Conservation (phyloP, 2,113 vertebrate genomes). For the Rhinolophus ferrumequinum region DNA sequence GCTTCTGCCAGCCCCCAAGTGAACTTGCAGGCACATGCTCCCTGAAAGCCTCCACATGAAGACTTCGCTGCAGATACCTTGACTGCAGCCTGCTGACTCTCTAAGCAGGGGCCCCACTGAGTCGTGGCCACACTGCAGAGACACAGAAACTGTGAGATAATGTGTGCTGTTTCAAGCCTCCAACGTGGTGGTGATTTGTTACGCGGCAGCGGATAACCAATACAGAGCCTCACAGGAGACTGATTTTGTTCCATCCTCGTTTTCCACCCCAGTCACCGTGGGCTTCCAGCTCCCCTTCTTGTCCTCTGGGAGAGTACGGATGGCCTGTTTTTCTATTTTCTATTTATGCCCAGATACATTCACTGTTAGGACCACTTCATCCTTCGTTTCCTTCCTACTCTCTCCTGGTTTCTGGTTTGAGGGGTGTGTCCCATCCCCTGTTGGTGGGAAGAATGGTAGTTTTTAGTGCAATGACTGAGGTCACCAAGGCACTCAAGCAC, state of each 20-base stretch:
- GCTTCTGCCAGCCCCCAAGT: fast-evolving
- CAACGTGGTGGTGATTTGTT: no score
- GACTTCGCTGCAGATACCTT: neutral
- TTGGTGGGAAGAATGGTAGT: neutral
- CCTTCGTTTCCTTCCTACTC: neutral
- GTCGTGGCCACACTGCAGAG: neutral
- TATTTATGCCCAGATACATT: neutral
- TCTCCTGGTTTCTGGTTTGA: neutral
- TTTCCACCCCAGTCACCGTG: neutral
- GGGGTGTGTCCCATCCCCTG: neutral
- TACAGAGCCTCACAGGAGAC: neutral
- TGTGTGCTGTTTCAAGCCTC: neutral
- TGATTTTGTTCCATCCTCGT: neutral
- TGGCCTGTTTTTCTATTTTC: neutral
- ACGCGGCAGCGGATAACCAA: fast-evolving
- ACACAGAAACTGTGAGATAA: neutral
- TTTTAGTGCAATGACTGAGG: neutral
- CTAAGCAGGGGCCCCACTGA: neutral
- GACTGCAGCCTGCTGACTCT: neutral
- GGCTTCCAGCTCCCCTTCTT: neutral
- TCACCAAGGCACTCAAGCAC: neutral
- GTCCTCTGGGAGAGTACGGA: neutral
- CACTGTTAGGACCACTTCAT: neutral
- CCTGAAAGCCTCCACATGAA: neutral
- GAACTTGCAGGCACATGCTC: neutral